Conservation (phyloP, 2,113 vertebrate genomes). For the Pandion haliaetus region DNA sequence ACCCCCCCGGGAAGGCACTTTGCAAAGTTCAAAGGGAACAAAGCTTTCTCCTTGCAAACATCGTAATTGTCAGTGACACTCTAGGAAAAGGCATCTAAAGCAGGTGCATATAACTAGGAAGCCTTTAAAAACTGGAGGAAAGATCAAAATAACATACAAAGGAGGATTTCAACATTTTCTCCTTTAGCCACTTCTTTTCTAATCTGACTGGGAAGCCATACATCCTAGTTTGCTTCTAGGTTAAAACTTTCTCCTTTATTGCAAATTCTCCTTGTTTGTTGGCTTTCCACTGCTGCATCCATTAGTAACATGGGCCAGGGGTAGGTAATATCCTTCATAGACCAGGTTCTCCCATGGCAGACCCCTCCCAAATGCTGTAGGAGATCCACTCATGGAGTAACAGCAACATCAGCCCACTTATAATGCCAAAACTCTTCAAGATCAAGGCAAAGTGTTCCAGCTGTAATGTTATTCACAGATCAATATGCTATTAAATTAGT, state of each 20-base stretch:
- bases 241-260: neutral
- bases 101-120: neutral
- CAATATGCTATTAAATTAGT: neutral
- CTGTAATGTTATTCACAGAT: neutral
- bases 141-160: neutral
- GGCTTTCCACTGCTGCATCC: neutral
- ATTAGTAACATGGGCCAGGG: neutral
- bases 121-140: neutral
- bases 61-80: accelerated
- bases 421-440: neutral
- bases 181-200: neutral
- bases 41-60: neutral
- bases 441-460: neutral
- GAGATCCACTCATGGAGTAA: neutral
- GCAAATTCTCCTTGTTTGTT: neutral
- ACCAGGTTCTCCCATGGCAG: neutral
- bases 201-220: neutral
- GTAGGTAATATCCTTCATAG: neutral
- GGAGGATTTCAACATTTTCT: neutral
- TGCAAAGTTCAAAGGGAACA: neutral
- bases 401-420: neutral
- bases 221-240: neutral
- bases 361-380: neutral
- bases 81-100: neutral
- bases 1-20: neutral